Base-by-base conservation (phyloP, 2,797 vertebrate species). In the Schizopygopsis malacanthus region DNA sequence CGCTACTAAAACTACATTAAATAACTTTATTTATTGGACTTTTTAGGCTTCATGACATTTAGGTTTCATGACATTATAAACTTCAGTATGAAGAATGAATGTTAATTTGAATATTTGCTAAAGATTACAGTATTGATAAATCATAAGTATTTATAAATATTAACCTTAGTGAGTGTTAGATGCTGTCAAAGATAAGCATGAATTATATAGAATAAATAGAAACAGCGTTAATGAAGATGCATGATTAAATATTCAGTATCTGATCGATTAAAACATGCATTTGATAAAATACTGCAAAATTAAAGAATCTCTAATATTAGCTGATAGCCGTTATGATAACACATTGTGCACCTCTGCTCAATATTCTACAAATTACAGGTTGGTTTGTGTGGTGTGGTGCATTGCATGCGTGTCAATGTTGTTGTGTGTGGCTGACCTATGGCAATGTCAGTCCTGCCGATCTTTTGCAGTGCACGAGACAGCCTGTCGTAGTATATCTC, bases 371-470 rank as follows among this genome's bases (percentile, higher is more conserved):
- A 7, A 56, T 15, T 39, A 3, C 20, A 22, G 28, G 10, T 37
- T 54, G 18, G 4, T 13, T 76, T 76, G 39, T 47, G 39, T 47
- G 41, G 12, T 63, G 20, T 61, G 39, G 77, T 75, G 54, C n/a
- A 59, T 28, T 69, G 63, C 83, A 50, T 83, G 56, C 77, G 22
- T 54, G 65, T 37, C 22, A 52, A 16, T 50, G 18, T 77, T 77
- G 50, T 59, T 78, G 54, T 61, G 22, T 43, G 39, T 4, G 6
- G 9, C 93, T 95, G 90, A 96, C 95, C 95, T 20, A 92, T 79
- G 61, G 97, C 95, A 2, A 97, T 91, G 89, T 98, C 97, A 0
- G 93, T 90, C 70, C 97, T 96, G 22, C 96, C 96, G 1, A 97
- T 92, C 18, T 90, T 93, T 61, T 88, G 94, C 81, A 98, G 93